Evolutionary conservation across 2,888 invertebrate species (phyloP), one percentile per base, ranked within the genome.

Genomic region (Oligia latruncula): DNA sequence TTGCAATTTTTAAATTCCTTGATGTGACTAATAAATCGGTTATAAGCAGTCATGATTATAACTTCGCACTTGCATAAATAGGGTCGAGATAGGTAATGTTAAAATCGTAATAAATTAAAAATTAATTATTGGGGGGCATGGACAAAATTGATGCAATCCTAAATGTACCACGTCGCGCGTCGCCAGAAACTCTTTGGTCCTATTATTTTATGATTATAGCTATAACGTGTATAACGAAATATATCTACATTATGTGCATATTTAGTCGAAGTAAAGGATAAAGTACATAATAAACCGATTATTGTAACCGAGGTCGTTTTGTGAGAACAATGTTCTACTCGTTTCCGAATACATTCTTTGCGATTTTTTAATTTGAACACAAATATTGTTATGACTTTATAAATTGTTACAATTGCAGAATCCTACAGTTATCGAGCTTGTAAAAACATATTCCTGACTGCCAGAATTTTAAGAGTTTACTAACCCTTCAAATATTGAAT

Each of bases 141-240:
- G 65, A 82, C 71, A 74, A 82, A 78, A 77, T 82, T 66, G 72
- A 83, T 83, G 87, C 68, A 84, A 74, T 84, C n/a, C n/a, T 60
- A 60, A 60, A n/a, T n/a, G 58, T 88, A 87, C 84, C 89, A 86
- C 80, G 81, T 87, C 79, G 86, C 89, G 85, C 81, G 82, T 87
- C 80, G 85, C 87, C 85, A 89, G 87, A 86, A 87, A 90, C 84
- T 89, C 90, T 89, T 89, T 89, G 89, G 89, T 89, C 89, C 86
- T 89, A 70, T 81, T 81, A 77, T 80, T 68, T 80, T 83, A 87
- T 90, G 52, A 84, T 81, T 90, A 88, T 71, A 87, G 83, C 86
- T 88, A 84, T 80, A 82, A 73, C 65, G 82, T 83, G 81, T 86
- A 71, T 82, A 86, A 82, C n/a, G 74, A 84, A 88, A 80, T 88